These are phyloP conservation scores for Alloplasta piceator DNA, from an alignment of 2,888 invertebrate species.

Conservation along the genomic window DNA sequence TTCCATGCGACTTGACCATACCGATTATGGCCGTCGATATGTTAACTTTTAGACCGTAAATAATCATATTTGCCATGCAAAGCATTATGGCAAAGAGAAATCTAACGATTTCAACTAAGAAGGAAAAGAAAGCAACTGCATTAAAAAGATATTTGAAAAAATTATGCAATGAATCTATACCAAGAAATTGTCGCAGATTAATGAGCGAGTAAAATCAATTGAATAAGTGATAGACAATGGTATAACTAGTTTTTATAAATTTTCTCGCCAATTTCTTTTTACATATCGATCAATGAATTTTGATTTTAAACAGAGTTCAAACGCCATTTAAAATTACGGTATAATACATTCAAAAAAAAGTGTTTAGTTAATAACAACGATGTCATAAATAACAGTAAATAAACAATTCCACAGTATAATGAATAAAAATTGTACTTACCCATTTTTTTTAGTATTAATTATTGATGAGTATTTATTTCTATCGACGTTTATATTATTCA, in stretches of 20 bases:
- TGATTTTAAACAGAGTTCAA: too few relatives aligned
- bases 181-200: background rate
- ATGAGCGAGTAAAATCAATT: background rate
- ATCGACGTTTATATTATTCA: background rate
- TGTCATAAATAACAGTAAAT: too few relatives aligned
- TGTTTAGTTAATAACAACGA: too few relatives aligned
- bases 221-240: too few relatives aligned
- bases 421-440: constrained; percentile 38
- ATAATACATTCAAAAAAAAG: too few relatives aligned
- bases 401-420: background rate
- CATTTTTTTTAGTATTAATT: constrained; percentile 39
- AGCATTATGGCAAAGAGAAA: constrained; percentile 80
- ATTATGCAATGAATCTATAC: background rate
- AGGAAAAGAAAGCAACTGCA: too few relatives aligned
- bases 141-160: constrained; percentile 4
- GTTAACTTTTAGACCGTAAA: constrained; percentile 80
- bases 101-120: constrained; percentile 74
- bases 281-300: too few relatives aligned
- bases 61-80: constrained; percentile 81
- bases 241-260: too few relatives aligned
- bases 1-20: constrained; percentile 75
- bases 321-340: too few relatives aligned
- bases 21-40: constrained; percentile 79
- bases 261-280: too few relatives aligned
- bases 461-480: background rate